These are phyloP conservation scores for Diloba caeruleocephala DNA, from an alignment of 2,888 invertebrate species.

Conservation along the genomic window DNA sequence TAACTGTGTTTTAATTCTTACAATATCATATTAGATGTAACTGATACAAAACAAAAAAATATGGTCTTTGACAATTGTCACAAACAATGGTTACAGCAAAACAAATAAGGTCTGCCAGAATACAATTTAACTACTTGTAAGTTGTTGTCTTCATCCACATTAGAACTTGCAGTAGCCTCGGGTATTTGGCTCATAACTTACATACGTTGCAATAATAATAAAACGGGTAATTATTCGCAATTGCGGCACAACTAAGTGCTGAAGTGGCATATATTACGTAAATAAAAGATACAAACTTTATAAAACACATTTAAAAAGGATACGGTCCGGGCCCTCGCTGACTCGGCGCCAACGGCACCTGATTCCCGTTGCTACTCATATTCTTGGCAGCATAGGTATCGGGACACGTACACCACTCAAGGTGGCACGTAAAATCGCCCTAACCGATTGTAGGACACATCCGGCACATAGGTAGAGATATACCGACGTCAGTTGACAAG, in stretches of 20 bases:
- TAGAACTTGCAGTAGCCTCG: conserved; percentile 4
- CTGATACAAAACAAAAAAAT: not conserved
- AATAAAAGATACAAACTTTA: conserved; percentile 74
- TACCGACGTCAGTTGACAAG: conserved; percentile 85
- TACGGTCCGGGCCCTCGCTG: conserved; percentile 89
- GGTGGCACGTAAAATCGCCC: conserved; percentile 89
- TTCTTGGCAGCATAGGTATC: conserved; percentile 89
- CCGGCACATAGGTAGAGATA: conserved; percentile 85
- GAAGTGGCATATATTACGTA: conserved; percentile 86
- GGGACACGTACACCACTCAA: conserved; percentile 90
- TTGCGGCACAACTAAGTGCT: conserved; percentile 78
- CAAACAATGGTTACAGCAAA: conserved; percentile 43
- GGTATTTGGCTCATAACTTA: conserved; percentile 8
- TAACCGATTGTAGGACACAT: conserved; percentile 89
- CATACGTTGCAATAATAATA: conserved; percentile 50
- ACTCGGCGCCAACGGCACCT: conserved; percentile 90
- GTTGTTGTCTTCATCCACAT: conserved; percentile 7
- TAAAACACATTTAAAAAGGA: conserved; percentile 83
- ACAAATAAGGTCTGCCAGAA: conserved; percentile 37
- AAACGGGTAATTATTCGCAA: conserved; percentile 69
- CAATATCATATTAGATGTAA: not conserved
- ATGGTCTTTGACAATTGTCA: conserved; percentile 23
- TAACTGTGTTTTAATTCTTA: not conserved
- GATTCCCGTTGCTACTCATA: conserved; percentile 92
- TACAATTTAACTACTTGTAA: conserved; percentile 19